A percentile compares a stretch with the other conserved stretches of the same genome.
These are phyloP conservation scores for Punctoribates punctum DNA, from an alignment of 2,888 invertebrate genomes.

Conservation along the genomic window DNA sequence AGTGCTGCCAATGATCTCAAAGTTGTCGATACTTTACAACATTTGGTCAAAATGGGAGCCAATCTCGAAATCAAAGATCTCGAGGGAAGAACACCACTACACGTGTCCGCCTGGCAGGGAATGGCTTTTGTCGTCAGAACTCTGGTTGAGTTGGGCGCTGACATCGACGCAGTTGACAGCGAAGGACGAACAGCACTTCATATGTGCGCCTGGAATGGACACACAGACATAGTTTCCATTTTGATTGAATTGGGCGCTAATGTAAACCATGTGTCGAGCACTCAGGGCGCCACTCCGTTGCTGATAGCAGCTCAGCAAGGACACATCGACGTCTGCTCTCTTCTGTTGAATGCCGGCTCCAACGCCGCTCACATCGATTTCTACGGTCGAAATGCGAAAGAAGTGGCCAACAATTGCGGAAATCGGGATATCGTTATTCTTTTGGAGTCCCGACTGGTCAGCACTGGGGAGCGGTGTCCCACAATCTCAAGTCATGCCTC, in stretches of 20 bases:
- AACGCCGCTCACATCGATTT: slow-evolving; percentile 56
- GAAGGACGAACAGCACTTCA: slow-evolving; percentile 85
- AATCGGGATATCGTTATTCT: slow-evolving; percentile 58
- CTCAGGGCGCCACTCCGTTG: slow-evolving; percentile 83
- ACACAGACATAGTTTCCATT: slow-evolving; percentile 74
- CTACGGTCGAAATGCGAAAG: slow-evolving; percentile 59
- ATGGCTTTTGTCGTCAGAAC: slow-evolving; percentile 87
- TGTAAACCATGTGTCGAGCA: slow-evolving; percentile 78
- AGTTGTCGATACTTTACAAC: slow-evolving; percentile 49
- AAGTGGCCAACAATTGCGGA: slow-evolving; percentile 86
- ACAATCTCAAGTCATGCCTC: slow-evolving; percentile 23
- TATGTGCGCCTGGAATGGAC: slow-evolving; percentile 94
- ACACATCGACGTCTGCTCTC: slow-evolving; percentile 83
- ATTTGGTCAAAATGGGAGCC: slow-evolving; percentile 56
- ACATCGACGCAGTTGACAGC: slow-evolving; percentile 80
- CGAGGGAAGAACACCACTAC: slow-evolving; percentile 84
- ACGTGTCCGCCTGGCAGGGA: slow-evolving; percentile 90
- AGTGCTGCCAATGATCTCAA: slow-evolving; percentile 45
- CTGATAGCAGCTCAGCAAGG: slow-evolving; percentile 94
- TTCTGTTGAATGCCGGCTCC: slow-evolving; percentile 55
- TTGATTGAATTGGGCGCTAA: slow-evolving; percentile 71
- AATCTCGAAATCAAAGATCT: slow-evolving; percentile 81
- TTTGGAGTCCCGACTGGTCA: neutral
- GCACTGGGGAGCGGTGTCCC: no score
- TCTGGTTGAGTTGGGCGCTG: slow-evolving; percentile 75